Evolutionary conservation across 2,888 invertebrate genomes (phyloP).

Genomic region (Hydraecia micacea): DNA sequence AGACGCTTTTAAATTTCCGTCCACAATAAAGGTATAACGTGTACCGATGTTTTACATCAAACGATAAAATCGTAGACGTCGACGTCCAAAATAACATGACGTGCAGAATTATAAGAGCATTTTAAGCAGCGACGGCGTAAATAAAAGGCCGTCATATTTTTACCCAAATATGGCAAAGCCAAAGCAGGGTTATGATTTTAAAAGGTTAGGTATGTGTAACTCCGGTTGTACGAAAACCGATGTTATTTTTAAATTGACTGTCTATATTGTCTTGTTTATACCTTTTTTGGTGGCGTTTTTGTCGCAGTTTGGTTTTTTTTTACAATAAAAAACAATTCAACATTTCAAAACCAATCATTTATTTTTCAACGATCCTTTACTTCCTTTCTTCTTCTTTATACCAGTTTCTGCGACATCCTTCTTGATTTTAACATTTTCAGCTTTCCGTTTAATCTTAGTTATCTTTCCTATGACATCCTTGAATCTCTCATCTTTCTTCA

Average conservation of each 20-base stretch:
- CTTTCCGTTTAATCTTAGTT: slow-evolving; percentile 84
- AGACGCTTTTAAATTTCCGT: neutral
- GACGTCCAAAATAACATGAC: no score
- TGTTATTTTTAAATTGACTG: neutral
- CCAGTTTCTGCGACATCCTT: slow-evolving; percentile 56
- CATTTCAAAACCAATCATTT: slow-evolving; percentile 37
- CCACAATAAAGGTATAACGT: neutral
- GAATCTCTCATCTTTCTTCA: slow-evolving; percentile 87
- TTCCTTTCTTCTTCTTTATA: slow-evolving; percentile 73
- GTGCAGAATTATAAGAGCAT: neutral
- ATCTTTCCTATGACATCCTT: slow-evolving; percentile 87
- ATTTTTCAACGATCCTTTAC: slow-evolving; percentile 36
- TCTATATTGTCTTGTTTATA: neutral
- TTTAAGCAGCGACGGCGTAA: neutral
- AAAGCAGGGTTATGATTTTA: neutral
- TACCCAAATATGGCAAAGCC: neutral
- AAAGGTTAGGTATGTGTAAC: neutral
- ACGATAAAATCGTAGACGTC: neutral
- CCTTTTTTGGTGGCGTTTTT: neutral
- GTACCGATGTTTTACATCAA: neutral
- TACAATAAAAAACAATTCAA: neutral
- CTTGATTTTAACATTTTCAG: slow-evolving; percentile 75
- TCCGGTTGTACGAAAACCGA: no score
- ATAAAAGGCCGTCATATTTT: neutral
- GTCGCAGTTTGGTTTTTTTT: neutral